Evolutionary conservation across 2,797 vertebrate species (phyloP).

Genomic region (Eulemur coronatus): DNA sequence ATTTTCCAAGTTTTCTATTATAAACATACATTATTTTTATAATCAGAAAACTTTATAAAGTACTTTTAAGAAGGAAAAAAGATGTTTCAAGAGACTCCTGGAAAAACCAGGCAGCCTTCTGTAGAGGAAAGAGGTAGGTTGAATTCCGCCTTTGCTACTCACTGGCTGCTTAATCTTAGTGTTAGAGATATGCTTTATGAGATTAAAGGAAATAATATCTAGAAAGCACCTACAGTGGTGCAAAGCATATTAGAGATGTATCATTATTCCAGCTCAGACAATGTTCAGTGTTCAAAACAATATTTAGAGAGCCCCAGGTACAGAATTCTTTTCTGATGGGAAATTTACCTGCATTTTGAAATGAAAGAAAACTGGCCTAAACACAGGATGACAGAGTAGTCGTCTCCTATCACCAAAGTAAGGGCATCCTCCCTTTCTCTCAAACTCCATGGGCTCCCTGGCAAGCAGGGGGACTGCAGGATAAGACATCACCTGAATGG

Average conservation of each 20-base stretch:
- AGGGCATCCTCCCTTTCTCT: background rate
- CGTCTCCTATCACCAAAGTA: background rate
- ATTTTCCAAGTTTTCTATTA: conserved; percentile 5
- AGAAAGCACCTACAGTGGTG: background rate
- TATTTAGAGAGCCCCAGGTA: background rate
- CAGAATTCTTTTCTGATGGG: background rate
- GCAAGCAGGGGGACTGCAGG: background rate
- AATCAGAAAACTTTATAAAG: background rate
- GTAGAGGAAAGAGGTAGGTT: background rate
- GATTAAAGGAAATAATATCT: background rate
- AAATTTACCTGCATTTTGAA: conserved; percentile 32
- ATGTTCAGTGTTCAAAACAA: background rate
- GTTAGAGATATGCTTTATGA: background rate
- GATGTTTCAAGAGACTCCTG: background rate
- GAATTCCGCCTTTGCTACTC: background rate
- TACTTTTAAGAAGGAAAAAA: background rate
- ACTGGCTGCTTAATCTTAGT: background rate
- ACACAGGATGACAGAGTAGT: background rate
- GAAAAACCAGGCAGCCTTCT: background rate
- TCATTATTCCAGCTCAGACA: background rate
- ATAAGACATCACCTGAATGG: background rate
- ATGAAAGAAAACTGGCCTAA: background rate
- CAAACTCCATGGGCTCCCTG: background rate
- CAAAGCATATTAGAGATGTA: background rate
- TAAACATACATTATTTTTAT: background rate